Evolutionary conservation across 2,113 vertebrate genomes (phyloP).

Genomic region (Crotalus helleri): DNA sequence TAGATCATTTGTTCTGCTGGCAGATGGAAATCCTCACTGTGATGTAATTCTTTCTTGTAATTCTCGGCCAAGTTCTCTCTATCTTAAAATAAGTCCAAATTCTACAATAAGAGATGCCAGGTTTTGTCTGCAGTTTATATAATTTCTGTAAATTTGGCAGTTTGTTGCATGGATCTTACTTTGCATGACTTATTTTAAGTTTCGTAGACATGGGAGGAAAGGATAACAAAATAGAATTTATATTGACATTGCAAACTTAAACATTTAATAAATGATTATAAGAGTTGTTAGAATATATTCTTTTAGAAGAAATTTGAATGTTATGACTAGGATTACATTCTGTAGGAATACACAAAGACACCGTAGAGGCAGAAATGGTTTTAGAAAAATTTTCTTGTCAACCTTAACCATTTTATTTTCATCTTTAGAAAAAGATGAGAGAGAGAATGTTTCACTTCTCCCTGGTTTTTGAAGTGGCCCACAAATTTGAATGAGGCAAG

Average conservation of each 20-base stretch:
- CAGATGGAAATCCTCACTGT: background rate
- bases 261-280: background rate
- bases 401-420: background rate
- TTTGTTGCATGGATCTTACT: background rate
- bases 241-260: background rate
- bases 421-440: background rate
- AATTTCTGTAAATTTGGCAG: background rate
- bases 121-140: background rate
- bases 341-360: background rate
- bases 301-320: background rate
- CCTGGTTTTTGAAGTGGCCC: no score
- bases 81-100: background rate
- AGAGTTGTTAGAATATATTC: background rate
- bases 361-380: background rate
- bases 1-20: background rate
- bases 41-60: no score
- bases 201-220: background rate
- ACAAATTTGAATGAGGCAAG: no score
- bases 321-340: background rate
- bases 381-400: background rate
- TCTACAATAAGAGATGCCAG: background rate
- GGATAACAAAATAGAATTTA: background rate
- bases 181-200: background rate
- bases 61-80: background rate
- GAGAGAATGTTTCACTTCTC: no score